Evolutionary conservation across 1,140 invertebrate genomes (phyloP).

Genomic region (Drosophila sturtevanti): DNA sequence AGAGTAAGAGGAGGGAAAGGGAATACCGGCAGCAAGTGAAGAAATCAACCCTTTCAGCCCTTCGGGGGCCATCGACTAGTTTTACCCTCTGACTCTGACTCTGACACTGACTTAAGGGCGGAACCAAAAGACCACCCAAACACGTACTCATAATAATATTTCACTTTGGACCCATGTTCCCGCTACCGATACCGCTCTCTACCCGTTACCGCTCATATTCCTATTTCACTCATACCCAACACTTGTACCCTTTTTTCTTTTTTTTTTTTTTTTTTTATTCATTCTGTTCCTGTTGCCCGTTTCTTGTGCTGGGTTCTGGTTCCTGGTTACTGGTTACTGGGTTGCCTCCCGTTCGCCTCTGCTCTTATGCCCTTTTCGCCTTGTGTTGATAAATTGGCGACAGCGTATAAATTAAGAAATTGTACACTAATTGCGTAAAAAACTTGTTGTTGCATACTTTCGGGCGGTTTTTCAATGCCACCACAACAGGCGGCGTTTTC

Average conservation of each 20-base stretch:
- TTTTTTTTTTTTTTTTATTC: neutral
- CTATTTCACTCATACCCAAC: neutral
- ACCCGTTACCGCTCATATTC: neutral
- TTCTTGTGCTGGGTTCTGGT: neutral
- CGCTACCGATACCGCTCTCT: slow-evolving; percentile 10
- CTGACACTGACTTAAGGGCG: slow-evolving; percentile 48
- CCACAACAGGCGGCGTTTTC: slow-evolving; percentile 33
- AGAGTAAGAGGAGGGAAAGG: neutral
- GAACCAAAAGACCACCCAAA: slow-evolving; percentile 42
- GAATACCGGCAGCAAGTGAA: neutral
- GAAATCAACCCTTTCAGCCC: slow-evolving; percentile 64
- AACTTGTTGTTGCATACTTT: slow-evolving; percentile 76
- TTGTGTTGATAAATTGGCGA: slow-evolving; percentile 81
- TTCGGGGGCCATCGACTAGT: slow-evolving; percentile 24
- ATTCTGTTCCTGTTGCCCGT: neutral
- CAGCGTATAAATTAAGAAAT: slow-evolving; percentile 82
- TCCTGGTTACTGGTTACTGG: neutral
- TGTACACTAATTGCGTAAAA: slow-evolving; percentile 82
- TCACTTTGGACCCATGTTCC: slow-evolving; percentile 52
- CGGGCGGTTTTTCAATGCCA: slow-evolving; percentile 71
- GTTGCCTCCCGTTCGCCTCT: too few species aligned
- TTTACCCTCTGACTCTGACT: slow-evolving; percentile 10
- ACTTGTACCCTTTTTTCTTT: neutral
- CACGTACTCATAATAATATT: slow-evolving; percentile 79
- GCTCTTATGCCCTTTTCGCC: slow-evolving; percentile 9